These are phyloP conservation scores for Heliconius aoede DNA, from an alignment of 2,888 invertebrate species.

Conservation along the genomic window DNA sequence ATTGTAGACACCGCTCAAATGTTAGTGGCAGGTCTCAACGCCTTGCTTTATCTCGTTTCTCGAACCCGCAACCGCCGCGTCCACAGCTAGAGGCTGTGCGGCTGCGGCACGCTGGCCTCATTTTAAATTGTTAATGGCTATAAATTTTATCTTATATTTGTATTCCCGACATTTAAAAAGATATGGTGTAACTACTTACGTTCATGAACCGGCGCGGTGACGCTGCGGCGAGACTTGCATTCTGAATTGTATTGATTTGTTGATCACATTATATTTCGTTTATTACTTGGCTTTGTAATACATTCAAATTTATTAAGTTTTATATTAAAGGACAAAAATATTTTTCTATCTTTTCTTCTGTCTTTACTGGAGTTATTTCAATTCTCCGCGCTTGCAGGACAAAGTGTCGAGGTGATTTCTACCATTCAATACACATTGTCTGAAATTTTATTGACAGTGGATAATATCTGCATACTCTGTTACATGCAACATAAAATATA, in stretches of 20 bases:
- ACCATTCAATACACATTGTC: not conserved
- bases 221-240: slow-evolving; percentile 9
- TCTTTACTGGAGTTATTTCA: too few species aligned
- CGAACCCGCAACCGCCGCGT: too few species aligned
- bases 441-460: not conserved
- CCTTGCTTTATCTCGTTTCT: not conserved
- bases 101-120: too few species aligned
- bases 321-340: not conserved
- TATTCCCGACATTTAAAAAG: not conserved
- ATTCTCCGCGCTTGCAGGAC: too few species aligned
- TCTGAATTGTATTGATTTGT: slow-evolving; percentile 23
- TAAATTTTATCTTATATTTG: not conserved
- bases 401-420: not conserved
- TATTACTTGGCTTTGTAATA: slow-evolving; percentile 6
- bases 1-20: fast-evolving
- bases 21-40: not conserved
- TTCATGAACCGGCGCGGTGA: slow-evolving; percentile 12
- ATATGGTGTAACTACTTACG: slow-evolving; percentile 2
- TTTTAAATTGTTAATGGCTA: not conserved
- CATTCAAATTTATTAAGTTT: not conserved
- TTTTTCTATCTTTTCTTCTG: not conserved
- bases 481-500: too few species aligned
- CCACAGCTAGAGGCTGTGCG: too few species aligned
- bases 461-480: not conserved
- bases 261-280: slow-evolving; percentile 24